Evolutionary conservation across 2,888 invertebrate species (phyloP).

Genomic region (Andrena bicolor): DNA sequence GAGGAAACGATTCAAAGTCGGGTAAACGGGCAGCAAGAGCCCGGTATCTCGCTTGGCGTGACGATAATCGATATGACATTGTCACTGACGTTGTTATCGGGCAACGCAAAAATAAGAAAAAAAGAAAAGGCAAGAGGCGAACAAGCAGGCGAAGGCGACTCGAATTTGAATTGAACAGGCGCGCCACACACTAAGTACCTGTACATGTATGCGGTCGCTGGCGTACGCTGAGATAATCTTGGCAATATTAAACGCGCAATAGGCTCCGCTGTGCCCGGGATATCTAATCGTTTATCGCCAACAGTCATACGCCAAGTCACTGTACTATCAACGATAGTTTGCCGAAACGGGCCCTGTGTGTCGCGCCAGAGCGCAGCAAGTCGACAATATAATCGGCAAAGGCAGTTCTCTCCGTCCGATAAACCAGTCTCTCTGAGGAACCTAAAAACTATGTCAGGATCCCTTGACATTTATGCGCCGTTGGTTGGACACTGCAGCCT

Average conservation of each 20-base stretch:
- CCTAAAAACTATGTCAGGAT: slow-evolving; percentile 69
- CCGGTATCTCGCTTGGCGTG: slow-evolving; percentile 47
- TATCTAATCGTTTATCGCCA: slow-evolving; percentile 71
- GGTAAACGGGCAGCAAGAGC: slow-evolving; percentile 11
- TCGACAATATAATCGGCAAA: slow-evolving; percentile 42
- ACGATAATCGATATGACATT: slow-evolving; percentile 61
- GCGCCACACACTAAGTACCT: not conserved
- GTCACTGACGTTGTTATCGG: slow-evolving; percentile 57
- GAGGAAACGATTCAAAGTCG: slow-evolving; percentile 35
- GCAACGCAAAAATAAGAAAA: slow-evolving; percentile 13
- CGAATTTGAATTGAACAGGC: slow-evolving; percentile 27
- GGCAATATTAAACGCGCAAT: slow-evolving; percentile 68
- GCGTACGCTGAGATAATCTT: slow-evolving; percentile 64
- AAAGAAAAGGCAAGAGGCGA: not conserved
- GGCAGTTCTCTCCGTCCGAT: slow-evolving; percentile 36
- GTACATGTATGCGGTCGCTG: slow-evolving; percentile 14
- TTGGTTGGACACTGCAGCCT: slow-evolving; percentile 55
- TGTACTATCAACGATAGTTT: slow-evolving; percentile 60
- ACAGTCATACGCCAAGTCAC: slow-evolving; percentile 50
- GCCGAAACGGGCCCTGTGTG: slow-evolving; percentile 34
- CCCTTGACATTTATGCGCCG: slow-evolving; percentile 70
- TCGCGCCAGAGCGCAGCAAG: not conserved
- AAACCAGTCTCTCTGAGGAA: slow-evolving; percentile 38
- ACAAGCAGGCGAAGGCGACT: not conserved
- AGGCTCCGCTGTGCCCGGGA: slow-evolving; percentile 49